Evolutionary conservation across 2,113 vertebrate species (phyloP).

Genomic region (Prunella himalayana): DNA sequence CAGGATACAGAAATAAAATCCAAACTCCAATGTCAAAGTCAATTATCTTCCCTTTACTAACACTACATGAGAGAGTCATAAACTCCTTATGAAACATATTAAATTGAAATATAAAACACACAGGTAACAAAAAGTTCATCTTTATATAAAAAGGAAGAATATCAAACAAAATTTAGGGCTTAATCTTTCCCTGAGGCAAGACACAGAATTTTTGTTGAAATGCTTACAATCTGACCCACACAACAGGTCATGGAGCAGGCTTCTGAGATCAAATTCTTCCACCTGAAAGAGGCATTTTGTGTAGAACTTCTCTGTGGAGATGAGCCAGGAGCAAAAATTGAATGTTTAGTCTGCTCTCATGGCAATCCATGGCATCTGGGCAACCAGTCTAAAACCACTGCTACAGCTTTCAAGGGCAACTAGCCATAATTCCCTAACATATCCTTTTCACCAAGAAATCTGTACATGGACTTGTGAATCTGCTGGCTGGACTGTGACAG

Average conservation of each 20-base stretch:
- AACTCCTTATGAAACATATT: background rate
- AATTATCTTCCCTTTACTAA: background rate
- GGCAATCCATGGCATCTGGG: background rate
- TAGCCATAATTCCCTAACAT: background rate
- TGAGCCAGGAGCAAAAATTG: background rate
- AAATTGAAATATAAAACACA: constrained; percentile 7
- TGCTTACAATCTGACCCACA: background rate
- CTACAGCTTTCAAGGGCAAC: background rate
- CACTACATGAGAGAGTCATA: background rate
- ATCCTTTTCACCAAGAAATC: background rate
- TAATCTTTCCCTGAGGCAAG: background rate
- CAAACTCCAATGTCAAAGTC: background rate
- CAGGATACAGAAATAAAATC: background rate
- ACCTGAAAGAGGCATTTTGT: background rate
- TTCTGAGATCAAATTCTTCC: background rate
- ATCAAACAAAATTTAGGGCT: background rate
- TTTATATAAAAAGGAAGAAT: background rate
- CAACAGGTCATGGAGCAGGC: background rate
- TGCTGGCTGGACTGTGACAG: background rate
- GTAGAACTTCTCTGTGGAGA: background rate
- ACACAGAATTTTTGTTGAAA: background rate
- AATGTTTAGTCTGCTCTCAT: background rate
- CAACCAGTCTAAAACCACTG: background rate
- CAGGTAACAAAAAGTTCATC: background rate
- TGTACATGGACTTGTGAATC: fast-evolving